Evolutionary conservation across 2,113 vertebrate species (phyloP).

Genomic region (Piprites chloris): DNA sequence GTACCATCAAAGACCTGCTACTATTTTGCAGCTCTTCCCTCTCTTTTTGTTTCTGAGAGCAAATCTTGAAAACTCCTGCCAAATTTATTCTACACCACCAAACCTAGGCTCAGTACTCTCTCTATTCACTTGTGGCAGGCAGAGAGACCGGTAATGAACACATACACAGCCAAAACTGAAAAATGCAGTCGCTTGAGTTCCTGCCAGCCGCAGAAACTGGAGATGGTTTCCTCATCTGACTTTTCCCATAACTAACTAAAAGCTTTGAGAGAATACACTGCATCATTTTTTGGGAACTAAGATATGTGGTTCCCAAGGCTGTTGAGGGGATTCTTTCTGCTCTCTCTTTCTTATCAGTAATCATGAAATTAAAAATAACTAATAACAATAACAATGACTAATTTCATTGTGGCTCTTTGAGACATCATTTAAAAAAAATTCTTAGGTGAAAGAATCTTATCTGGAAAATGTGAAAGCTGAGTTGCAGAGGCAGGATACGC

Average conservation of each 20-base stretch:
- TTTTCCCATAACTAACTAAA: background rate
- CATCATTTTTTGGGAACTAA: background rate
- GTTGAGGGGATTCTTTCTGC: background rate
- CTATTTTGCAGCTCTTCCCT: background rate
- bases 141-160: background rate
- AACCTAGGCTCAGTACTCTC: background rate
- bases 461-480: background rate
- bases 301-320: background rate
- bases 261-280: background rate
- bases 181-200: background rate
- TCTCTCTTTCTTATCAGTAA: background rate
- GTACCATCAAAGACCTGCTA: background rate
- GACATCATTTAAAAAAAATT: background rate
- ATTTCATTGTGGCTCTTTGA: background rate
- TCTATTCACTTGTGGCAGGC: background rate
- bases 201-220: background rate
- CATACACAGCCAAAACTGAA: background rate
- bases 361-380: background rate
- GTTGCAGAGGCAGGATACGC: background rate
- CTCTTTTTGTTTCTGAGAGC: background rate
- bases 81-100: background rate
- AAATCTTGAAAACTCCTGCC: background rate
- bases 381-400: background rate
- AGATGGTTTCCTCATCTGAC: background rate
- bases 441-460: background rate